These are phyloP conservation scores for Habropoda laboriosa DNA, from an alignment of 1,140 invertebrate species.

Conservation along the genomic window DNA sequence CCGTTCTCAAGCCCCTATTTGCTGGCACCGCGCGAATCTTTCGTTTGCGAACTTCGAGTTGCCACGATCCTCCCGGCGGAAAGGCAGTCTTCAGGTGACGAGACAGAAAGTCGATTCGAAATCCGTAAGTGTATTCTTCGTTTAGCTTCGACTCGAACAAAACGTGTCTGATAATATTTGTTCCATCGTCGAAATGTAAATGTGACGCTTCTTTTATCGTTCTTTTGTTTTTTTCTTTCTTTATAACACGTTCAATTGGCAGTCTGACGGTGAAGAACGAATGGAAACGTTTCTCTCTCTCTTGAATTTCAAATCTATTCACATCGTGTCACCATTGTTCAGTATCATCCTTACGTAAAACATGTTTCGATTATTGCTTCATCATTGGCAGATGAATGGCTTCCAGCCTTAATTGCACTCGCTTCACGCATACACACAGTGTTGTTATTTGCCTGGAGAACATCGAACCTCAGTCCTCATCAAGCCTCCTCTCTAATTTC, in stretches of 20 bases:
- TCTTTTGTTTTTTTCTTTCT: no score
- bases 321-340: background rate
- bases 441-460: no score
- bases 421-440: no score
- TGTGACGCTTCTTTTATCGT: no score
- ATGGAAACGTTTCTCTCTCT: no score
- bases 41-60: background rate
- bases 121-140: constrained; percentile 21
- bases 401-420: no score
- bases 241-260: no score
- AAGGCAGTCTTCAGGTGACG: constrained; percentile 3
- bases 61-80: constrained; percentile 1
- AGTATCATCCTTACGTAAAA: no score
- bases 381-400: background rate
- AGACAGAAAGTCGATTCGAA: constrained; percentile 23
- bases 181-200: background rate
- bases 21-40: background rate
- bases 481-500: no score
- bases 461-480: no score
- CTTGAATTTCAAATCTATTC: no score
- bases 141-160: background rate
- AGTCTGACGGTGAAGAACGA: no score
- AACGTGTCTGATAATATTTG: background rate
- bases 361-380: background rate
- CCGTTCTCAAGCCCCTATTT: background rate